Percentiles rank a stretch among this genome's conserved stretches.
phyloP scores from a whole-genome alignment of 1,140 invertebrate genomes.

The Hesperophylax magnus region DNA sequence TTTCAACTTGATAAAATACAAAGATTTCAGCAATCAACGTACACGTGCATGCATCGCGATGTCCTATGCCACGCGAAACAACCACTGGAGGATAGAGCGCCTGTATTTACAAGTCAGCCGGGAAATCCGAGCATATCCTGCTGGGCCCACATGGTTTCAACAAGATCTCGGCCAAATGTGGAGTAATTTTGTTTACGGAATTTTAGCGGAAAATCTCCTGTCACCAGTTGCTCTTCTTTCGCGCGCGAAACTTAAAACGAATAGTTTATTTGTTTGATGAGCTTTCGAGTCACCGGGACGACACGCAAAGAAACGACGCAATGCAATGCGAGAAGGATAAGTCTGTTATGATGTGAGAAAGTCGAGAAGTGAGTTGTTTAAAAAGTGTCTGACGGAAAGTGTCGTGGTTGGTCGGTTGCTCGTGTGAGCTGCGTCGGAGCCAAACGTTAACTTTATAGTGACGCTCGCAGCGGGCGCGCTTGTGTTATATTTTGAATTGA shows the following conservation, averaged over 20 bases:
- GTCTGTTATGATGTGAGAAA: not conserved
- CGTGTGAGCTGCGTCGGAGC: not conserved
- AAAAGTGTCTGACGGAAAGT: not conserved
- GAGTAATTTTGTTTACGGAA: not conserved
- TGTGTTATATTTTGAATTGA: slow-evolving; percentile 20
- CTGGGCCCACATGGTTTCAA: not conserved
- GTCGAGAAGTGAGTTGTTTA: not conserved
- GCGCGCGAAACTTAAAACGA: not conserved
- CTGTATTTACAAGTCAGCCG: not conserved
- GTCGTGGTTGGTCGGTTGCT: not conserved
- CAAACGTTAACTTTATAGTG: slow-evolving; percentile 19
- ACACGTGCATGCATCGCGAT: not conserved
- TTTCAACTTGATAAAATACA: not conserved
- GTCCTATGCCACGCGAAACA: not conserved
- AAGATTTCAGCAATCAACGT: too few species aligned
- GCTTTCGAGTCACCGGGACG: not conserved
- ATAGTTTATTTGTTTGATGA: not conserved
- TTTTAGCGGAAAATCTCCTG: not conserved
- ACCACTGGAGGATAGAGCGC: not conserved
- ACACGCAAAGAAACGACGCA: not conserved
- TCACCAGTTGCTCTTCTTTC: not conserved
- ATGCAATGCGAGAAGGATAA: not conserved
- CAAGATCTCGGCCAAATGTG: not conserved
- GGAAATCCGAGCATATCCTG: not conserved
- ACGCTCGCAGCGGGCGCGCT: slow-evolving; percentile 13